phyloP scores from a whole-genome alignment of 2,797 vertebrate genomes.

The Limosa lapponica region DNA sequence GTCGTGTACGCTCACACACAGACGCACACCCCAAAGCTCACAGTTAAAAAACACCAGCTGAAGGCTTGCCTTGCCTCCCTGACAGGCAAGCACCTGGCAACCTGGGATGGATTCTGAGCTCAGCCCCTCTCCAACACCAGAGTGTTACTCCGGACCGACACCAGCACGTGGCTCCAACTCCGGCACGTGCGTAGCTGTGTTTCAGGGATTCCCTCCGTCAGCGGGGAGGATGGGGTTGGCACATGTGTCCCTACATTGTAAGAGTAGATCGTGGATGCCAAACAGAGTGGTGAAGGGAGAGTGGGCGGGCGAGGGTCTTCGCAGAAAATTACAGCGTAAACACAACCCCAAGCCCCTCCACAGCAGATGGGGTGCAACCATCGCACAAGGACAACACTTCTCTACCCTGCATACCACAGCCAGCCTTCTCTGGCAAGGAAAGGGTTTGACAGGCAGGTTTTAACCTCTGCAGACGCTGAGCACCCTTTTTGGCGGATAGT shows the following conservation, averaged over 20 bases:
- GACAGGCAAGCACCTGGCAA: not conserved
- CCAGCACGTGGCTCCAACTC: not conserved
- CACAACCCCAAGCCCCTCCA: not conserved
- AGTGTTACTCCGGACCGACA: not conserved
- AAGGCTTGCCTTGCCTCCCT: not conserved
- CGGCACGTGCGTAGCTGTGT: not conserved
- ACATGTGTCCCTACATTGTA: not conserved
- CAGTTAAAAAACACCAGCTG: not conserved
- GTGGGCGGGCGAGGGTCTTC: not conserved
- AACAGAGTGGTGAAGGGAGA: not conserved
- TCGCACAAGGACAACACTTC: not conserved
- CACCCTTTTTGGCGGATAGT: not conserved
- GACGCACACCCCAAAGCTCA: not conserved
- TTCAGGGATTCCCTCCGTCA: not conserved
- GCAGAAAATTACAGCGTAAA: not conserved
- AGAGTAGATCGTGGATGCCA: not conserved
- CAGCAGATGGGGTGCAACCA: not conserved
- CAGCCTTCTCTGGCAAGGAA: not conserved
- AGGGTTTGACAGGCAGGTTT: not conserved
- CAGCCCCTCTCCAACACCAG: accelerated
- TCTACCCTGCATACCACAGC: too few relatives aligned
- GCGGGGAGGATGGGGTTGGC: not conserved
- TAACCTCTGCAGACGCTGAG: not conserved
- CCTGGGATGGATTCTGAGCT: not conserved
- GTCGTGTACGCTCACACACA: not conserved